Percentiles rank a stretch among this genome's conserved stretches.
These are phyloP conservation scores for Vespertilio murinus DNA, from an alignment of 2,797 vertebrate genomes.

Conservation along the genomic window DNA sequence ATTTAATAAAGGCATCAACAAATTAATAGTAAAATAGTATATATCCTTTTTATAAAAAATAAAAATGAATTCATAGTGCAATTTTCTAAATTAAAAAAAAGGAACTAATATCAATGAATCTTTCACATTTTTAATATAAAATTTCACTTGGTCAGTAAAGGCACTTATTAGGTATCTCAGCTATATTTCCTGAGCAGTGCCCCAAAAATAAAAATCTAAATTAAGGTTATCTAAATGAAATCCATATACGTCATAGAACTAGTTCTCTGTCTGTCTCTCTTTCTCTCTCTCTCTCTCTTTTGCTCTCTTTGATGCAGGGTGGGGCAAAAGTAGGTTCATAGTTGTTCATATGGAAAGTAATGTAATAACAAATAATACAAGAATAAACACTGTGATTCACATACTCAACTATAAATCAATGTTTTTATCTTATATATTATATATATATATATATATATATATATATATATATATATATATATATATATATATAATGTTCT, in stretches of 20 bases:
- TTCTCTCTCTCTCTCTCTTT: too few relatives aligned
- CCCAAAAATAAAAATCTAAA: not conserved
- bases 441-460: too few relatives aligned
- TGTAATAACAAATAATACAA: not conserved
- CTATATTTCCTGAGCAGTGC: not conserved
- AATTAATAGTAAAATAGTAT: not conserved
- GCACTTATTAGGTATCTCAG: not conserved
- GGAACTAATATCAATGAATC: not conserved
- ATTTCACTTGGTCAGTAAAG: not conserved
- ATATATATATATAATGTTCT: not conserved
- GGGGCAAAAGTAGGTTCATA: not conserved
- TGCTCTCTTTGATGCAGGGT: not conserved
- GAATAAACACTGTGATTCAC: not conserved
- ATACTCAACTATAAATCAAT: not conserved
- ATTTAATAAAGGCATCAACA: not conserved
- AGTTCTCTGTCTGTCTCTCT: not conserved
- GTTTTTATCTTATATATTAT: not conserved
- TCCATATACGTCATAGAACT: not conserved
- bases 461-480: too few relatives aligned
- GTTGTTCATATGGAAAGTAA: not conserved
- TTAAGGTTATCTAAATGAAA: not conserved
- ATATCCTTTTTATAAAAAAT: not conserved
- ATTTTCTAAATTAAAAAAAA: constrained; percentile 8
- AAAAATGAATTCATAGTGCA: not conserved
- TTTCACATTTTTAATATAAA: not conserved